A percentile compares a stretch with the other conserved stretches of the same genome.
Conservation (phyloP, 64 coral and sea anemone genomes). For the Porites australiensis region DNA sequence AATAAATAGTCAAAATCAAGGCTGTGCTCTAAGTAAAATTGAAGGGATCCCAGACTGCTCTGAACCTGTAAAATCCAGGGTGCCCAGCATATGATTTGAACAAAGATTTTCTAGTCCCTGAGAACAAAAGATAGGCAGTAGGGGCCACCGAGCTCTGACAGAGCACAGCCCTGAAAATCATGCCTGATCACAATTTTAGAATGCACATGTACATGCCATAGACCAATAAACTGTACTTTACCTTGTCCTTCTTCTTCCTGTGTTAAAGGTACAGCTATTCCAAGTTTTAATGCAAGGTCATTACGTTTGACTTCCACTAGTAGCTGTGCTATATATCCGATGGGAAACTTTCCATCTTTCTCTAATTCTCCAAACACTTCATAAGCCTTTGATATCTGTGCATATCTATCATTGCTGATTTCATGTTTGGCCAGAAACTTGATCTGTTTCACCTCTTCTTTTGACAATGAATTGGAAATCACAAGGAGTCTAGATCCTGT, state of each 20-base stretch:
- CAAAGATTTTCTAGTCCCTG: too few species aligned
- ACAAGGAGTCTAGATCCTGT: neutral
- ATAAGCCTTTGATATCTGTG: neutral
- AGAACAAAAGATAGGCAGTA: too few species aligned
- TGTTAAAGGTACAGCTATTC: neutral
- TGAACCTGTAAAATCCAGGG: too few species aligned
- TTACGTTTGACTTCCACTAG: neutral
- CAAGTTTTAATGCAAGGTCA: conserved; percentile 21
- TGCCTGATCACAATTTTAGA: too few species aligned
- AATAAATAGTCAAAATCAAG: too few species aligned
- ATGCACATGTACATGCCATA: too few species aligned
- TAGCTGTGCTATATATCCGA: neutral
- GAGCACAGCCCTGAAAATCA: too few species aligned
- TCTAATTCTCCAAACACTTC: conserved; percentile 18
- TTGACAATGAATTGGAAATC: conserved; percentile 16
- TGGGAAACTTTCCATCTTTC: neutral
- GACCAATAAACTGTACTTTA: too few species aligned
- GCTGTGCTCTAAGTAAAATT: too few species aligned
- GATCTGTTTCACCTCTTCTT: neutral
- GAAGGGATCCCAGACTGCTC: too few species aligned
- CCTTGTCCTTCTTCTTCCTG: neutral
- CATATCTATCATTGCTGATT: neutral
- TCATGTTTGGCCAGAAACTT: neutral
- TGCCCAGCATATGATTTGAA: too few species aligned
- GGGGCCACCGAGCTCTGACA: too few species aligned